Base-by-base conservation (phyloP, 2,797 vertebrate species). In the Syngnathus rostellatus region DNA sequence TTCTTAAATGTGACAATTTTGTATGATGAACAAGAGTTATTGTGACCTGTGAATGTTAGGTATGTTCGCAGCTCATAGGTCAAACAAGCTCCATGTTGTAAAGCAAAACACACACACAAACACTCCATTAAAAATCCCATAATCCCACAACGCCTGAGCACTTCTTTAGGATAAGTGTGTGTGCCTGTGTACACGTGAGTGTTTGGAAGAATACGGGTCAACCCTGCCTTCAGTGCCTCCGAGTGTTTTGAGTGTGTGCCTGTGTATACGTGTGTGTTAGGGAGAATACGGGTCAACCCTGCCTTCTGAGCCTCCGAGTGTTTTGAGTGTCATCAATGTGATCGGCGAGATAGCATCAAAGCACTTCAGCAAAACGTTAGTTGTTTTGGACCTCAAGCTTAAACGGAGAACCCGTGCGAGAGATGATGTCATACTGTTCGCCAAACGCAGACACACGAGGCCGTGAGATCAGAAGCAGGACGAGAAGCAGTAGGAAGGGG, bases 311-410 rank as follows among this genome's bases (percentile, higher is more conserved):
- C 78, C 72, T 77, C 31, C 19, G 65, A 65, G 67, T 91, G 89
- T 92, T 91, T 90, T 83, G 81, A 92, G 83, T 92, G 88, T 92
- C 86, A 92, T 90, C 91, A 92, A 19, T 69, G 55, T 77, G 75
- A 84, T 76, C 64, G 12, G 60, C 38, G 23, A 80, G 91, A 92
- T 92, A 90, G 76, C 86, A 92, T 92, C 75, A 69, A 72, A 54
- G 41, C 21, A 78, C 76, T 85, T 89, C 88, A 88, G 86, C 85
- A 87, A 82, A 86, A 69, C 78, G 65, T 46, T 10, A 9, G 45
- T 45, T n/a, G 19, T 62, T 62, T 62, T 62, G 21, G 46, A 37
- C 6, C 10, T 48, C 16, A n/a, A n/a, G 14, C 23, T 59, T 31
- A 59, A 31, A 19, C 21, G 31, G 37, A 59, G 37, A 31, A 59